Conservation (phyloP, 1,140 invertebrate species). For the Orussus abietinus region DNA sequence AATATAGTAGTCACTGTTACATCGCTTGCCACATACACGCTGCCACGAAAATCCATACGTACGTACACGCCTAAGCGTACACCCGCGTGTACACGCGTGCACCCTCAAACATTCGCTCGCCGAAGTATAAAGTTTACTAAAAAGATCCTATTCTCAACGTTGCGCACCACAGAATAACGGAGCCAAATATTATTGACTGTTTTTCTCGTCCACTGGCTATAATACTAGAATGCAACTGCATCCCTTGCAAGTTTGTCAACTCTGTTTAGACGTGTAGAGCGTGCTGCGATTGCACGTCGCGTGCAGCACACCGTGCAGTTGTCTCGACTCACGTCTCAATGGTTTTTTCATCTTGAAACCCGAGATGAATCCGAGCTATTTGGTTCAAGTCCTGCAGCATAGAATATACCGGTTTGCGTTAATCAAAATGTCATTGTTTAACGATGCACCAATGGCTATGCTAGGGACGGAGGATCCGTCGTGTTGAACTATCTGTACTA, state of each 20-base stretch:
- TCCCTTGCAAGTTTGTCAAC: constrained; percentile 12
- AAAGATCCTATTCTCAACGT: constrained; percentile 18
- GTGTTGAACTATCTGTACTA: constrained; percentile 19
- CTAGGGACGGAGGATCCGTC: constrained; percentile 20
- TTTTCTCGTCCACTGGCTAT: background rate
- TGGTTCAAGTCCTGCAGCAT: constrained; percentile 52
- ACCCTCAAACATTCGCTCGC: too few relatives aligned
- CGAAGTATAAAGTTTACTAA: constrained; percentile 23
- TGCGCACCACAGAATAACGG: constrained; percentile 50
- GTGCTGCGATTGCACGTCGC: constrained; percentile 26
- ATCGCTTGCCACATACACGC: too few relatives aligned
- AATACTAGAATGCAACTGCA: constrained; percentile 11
- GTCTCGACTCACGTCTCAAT: constrained; percentile 36
- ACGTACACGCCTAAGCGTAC: too few relatives aligned
- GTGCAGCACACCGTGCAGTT: constrained; percentile 28
- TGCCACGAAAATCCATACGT: too few relatives aligned
- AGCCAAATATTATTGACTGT: constrained; percentile 21
- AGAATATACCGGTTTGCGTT: constrained; percentile 43
- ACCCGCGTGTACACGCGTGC: too few relatives aligned
- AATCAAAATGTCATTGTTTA: constrained; percentile 27
- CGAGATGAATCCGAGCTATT: constrained; percentile 46
- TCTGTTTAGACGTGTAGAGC: constrained; percentile 17
- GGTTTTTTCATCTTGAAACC: constrained; percentile 44
- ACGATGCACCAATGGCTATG: constrained; percentile 54
- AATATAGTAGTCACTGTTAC: too few relatives aligned